Base-by-base conservation (phyloP, 1,140 invertebrate species). In the Latrodectus geometricus region DNA sequence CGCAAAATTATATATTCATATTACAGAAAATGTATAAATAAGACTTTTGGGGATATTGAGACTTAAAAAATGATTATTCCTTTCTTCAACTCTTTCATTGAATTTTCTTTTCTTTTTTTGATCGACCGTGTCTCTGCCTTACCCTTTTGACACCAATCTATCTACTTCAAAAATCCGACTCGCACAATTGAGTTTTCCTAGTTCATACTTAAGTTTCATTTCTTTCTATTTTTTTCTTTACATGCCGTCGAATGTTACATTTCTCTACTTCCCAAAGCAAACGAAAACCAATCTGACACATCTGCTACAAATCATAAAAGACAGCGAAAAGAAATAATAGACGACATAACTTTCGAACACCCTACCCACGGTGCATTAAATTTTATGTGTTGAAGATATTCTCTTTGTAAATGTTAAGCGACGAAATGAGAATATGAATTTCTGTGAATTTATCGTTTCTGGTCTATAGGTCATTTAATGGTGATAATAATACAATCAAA, bases 101-200 rank as follows among this genome's bases (percentile, higher is more conserved):
- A 52, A 3, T 50, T 74, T 49, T 69, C 21, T 50, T 79, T 79
- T 49, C 17, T 79, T 68, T 68, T n/a, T 14, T 68, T 79, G 77
- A 79, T 79, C 77, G 77, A 79, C 66, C 23, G 15, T 35, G 35
- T 35, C 35, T 35, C 21, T 8, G 68, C 48, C n/a, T 20, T 35
- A 70, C 9, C 79, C 79, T 56, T 81, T 56, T 61, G 68, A 70
- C 79, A 70, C 52, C 69, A 21, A 81, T 81, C 79, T 73, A 68
- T 72, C 79, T 73, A 48, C 52, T 15, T 81, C 68, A 72, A 70
- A 81, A 81, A 35, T 21, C 35, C 17, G n/a, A 11, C 14, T 50
- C n/a, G 17, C 50, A 0, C 17, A 75, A 75, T 20, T 23, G 68
- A 70, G 14, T 70, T 70, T 70, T 23, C 21, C 68, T 35, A 35